Evolutionary conservation across 2,888 invertebrate genomes (phyloP).

Genomic region (Polydrusus pterygomalis): DNA sequence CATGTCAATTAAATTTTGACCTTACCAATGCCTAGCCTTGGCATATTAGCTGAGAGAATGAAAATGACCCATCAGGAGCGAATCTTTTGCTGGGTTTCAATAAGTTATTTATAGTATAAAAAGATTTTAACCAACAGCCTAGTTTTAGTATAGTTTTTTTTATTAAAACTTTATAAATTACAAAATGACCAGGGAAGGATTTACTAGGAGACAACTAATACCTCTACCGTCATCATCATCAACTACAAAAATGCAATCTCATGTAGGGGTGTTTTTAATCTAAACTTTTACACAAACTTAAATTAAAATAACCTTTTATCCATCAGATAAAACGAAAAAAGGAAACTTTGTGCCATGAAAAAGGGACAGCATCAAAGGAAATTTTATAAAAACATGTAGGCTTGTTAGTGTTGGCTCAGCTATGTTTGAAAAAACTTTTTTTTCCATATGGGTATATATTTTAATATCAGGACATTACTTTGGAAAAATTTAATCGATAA

Average conservation of each 20-base stretch:
- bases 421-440: neutral
- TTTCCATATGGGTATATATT: neutral
- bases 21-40: no score
- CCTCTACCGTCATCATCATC: neutral
- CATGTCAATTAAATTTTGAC: no score
- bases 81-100: no score
- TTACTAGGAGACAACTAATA: neutral
- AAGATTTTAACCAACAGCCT: no score
- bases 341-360: neutral
- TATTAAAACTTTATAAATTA: no score
- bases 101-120: no score
- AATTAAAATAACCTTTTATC: constrained; percentile 9
- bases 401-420: neutral
- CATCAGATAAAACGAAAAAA: constrained; percentile 1
- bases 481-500: neutral
- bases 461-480: neutral
- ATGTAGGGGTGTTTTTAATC: constrained; percentile 10
- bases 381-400: neutral
- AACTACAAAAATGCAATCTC: neutral
- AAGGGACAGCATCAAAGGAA: constrained; percentile 14
- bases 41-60: no score
- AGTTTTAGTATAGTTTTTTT: no score
- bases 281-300: constrained; percentile 13
- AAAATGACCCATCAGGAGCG: no score
- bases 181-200: no score